Conservation (phyloP, 2,113 vertebrate species). For the Acrocephalus arundinaceus region DNA sequence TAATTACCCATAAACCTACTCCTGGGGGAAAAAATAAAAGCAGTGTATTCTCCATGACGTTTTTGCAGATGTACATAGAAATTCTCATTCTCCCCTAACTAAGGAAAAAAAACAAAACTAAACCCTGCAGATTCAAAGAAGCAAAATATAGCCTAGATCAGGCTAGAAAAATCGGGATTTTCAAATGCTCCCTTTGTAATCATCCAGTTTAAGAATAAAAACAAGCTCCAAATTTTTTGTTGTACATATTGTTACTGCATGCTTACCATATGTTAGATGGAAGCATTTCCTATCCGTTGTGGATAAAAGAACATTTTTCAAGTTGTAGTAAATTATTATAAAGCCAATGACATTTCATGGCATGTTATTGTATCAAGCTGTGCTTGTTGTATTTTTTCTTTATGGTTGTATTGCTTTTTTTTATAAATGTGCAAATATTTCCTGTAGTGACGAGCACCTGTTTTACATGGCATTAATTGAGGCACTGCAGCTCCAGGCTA, state of each 20-base stretch:
- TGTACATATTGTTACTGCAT: constrained; percentile 80
- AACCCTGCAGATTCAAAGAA: neutral
- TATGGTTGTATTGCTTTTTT: constrained; percentile 70
- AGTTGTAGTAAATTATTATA: constrained; percentile 87
- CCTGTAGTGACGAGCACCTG: constrained; percentile 74
- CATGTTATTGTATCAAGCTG: constrained; percentile 80
- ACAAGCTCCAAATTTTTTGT: constrained; percentile 63
- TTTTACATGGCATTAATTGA: constrained; percentile 63
- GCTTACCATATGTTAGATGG: constrained; percentile 75
- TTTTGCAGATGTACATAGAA: neutral
- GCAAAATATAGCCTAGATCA: neutral
- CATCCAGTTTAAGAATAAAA: neutral
- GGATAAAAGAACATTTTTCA: constrained; percentile 75
- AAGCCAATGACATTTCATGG: constrained; percentile 80
- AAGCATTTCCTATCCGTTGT: constrained; percentile 74
- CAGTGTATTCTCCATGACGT: neutral
- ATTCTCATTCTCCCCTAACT: neutral
- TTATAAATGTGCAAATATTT: constrained; percentile 71
- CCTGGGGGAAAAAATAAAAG: neutral
- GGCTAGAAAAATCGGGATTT: neutral
- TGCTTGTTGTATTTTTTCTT: constrained; percentile 78
- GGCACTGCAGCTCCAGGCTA: neutral
- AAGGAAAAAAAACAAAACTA: neutral
- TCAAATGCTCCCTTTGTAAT: neutral
- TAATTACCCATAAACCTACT: neutral